Percentiles rank a stretch among this genome's conserved stretches.
These are phyloP conservation scores for Salminus brasiliensis DNA, from an alignment of 2,113 vertebrate species.

Conservation along the genomic window DNA sequence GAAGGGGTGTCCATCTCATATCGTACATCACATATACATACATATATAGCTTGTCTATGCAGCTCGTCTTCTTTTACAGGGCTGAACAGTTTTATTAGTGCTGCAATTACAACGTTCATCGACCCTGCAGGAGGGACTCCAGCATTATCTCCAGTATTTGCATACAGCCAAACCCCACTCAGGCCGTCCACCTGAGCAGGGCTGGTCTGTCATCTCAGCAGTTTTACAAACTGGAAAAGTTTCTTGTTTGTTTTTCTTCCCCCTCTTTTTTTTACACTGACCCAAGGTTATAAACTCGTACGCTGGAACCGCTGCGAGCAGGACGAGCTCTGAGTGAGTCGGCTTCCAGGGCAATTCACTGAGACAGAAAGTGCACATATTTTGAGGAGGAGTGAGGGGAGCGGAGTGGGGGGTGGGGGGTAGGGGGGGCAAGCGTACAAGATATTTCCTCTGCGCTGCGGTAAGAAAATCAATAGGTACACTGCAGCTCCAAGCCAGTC, in stretches of 20 bases:
- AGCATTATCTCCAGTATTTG: background rate
- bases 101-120: background rate
- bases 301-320: background rate
- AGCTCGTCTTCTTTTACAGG: too few relatives aligned
- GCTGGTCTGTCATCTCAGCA: background rate
- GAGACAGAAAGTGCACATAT: conserved; percentile 27
- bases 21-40: too few relatives aligned
- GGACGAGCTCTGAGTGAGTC: background rate
- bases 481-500: conserved; percentile 25
- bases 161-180: too few relatives aligned
- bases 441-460: conserved; percentile 36
- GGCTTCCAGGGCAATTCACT: background rate
- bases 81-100: background rate
- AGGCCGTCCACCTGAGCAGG: background rate
- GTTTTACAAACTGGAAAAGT: background rate
- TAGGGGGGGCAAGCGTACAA: background rate
- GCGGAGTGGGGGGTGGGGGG: background rate
- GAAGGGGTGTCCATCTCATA: too few relatives aligned
- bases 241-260: background rate
- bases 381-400: conserved; percentile 2
- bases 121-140: background rate
- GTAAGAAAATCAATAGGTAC: conserved; percentile 44
- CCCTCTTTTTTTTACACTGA: background rate
- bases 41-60: too few relatives aligned
- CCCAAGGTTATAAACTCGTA: background rate